Percentiles rank a stretch among this genome's conserved stretches.
These are phyloP conservation scores for Choristoneura rosaceana DNA, from an alignment of 2,888 invertebrate genomes.

Conservation along the genomic window DNA sequence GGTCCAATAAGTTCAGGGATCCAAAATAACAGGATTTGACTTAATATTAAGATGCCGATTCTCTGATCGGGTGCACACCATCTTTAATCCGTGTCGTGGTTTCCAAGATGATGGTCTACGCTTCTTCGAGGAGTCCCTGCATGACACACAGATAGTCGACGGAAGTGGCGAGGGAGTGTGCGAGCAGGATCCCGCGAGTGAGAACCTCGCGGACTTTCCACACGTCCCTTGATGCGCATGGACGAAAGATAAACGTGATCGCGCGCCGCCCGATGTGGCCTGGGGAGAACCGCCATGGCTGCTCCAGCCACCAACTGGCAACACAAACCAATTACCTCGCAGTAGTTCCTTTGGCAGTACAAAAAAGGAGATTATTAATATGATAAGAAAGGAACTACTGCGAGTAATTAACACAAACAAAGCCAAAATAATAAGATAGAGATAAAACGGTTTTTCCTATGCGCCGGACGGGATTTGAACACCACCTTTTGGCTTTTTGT, in stretches of 20 bases:
- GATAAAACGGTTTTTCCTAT: too few species aligned
- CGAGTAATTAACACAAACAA: too few species aligned
- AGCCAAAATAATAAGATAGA: too few species aligned
- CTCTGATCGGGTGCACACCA: too few species aligned
- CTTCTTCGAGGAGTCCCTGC: constrained; percentile 77
- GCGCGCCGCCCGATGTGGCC: constrained; percentile 60
- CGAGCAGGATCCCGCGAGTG: constrained; percentile 72
- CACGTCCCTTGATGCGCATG: constrained; percentile 57
- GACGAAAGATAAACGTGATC: constrained; percentile 55
- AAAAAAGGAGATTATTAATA: too few species aligned
- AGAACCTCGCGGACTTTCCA: constrained; percentile 80
- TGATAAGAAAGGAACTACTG: too few species aligned
- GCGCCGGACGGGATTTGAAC: too few species aligned
- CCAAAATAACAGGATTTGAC: too few species aligned
- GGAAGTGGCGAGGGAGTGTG: constrained; percentile 79
- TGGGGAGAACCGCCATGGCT: constrained; percentile 71
- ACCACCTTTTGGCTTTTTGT: too few species aligned
- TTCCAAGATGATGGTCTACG: constrained; percentile 45
- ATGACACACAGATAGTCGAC: constrained; percentile 81
- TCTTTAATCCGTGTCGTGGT: not conserved
- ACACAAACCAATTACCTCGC: not conserved
- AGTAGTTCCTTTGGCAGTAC: too few species aligned
- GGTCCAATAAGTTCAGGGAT: too few species aligned
- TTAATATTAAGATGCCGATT: not conserved
- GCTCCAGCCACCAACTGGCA: constrained; percentile 69